Evolutionary conservation across 2,888 invertebrate species (phyloP).

Genomic region (Autographa pulchrina): DNA sequence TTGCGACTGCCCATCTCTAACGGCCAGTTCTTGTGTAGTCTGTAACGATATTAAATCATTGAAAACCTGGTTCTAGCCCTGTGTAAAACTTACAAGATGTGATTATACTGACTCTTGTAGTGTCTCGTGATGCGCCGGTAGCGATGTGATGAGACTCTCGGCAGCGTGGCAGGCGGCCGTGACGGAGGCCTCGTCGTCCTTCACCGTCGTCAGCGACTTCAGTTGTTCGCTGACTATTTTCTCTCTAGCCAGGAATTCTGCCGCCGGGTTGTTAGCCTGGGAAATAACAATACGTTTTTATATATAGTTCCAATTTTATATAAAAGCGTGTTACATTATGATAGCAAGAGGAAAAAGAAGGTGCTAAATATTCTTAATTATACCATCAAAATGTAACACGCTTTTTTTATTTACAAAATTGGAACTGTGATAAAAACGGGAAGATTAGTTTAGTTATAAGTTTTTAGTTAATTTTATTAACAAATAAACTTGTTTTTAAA

Average conservation of each 20-base stretch:
- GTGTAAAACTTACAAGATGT: too few relatives aligned
- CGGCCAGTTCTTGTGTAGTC: conserved; percentile 68
- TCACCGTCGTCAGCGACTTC: conserved; percentile 36
- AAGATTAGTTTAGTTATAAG: too few relatives aligned
- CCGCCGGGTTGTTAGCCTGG: conserved; percentile 74
- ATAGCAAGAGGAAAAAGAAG: too few relatives aligned
- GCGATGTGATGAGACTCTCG: conserved; percentile 38
- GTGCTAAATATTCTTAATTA: too few relatives aligned
- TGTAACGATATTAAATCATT: conserved; percentile 45
- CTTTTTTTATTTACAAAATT: too few relatives aligned
- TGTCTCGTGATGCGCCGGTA: conserved; percentile 65
- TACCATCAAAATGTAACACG: not conserved
- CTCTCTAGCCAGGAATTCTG: conserved; percentile 67
- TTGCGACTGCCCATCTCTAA: conserved; percentile 61
- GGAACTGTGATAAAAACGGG: too few relatives aligned
- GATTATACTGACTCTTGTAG: conserved; percentile 68
- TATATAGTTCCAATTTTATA: too few relatives aligned
- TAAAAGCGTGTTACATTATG: too few relatives aligned
- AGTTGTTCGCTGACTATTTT: conserved; percentile 55
- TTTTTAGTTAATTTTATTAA: too few relatives aligned
- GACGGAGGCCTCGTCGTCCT: conserved; percentile 43
- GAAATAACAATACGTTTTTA: not conserved
- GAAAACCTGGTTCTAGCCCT: too few relatives aligned
- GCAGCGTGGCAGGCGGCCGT: conserved; percentile 56
- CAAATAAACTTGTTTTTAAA: too few relatives aligned